Conservation (phyloP, 2,888 invertebrate species). For the Xestoiulus laeticollis region DNA sequence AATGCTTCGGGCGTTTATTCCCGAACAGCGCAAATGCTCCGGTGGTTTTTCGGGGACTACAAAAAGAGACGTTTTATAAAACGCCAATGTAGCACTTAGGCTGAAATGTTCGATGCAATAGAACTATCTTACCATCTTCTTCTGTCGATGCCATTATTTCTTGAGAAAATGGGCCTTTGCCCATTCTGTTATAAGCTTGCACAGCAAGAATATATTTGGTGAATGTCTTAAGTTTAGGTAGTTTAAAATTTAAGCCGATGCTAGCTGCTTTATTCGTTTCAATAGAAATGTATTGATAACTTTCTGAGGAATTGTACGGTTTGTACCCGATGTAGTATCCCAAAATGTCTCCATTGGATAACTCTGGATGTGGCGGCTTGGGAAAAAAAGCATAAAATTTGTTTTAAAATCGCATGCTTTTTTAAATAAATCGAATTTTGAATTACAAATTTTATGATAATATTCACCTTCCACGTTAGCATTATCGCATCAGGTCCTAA, state of each 20-base stretch:
- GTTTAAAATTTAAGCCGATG: constrained; percentile 37
- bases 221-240: constrained; percentile 59
- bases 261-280: constrained; percentile 34
- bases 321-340: constrained; percentile 55
- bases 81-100: not conserved
- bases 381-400: not conserved
- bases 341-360: constrained; percentile 54
- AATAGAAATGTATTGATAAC: constrained; percentile 43
- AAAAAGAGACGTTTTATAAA: too few relatives aligned
- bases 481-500: constrained; percentile 77
- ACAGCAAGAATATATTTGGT: constrained; percentile 62
- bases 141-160: constrained; percentile 62
- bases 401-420: not conserved
- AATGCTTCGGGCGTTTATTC: constrained; percentile 63
- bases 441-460: not conserved
- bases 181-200: constrained; percentile 62
- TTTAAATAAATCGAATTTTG: not conserved
- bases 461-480: constrained; percentile 76
- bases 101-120: not conserved
- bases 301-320: constrained; percentile 49
- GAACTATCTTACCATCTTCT: constrained; percentile 62
- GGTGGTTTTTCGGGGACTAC: constrained; percentile 65
- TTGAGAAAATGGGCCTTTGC: constrained; percentile 61
- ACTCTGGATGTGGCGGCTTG: constrained; percentile 54
- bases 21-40: constrained; percentile 62